Conservation (phyloP, 2,888 invertebrate genomes). For the Xylota segnis region DNA sequence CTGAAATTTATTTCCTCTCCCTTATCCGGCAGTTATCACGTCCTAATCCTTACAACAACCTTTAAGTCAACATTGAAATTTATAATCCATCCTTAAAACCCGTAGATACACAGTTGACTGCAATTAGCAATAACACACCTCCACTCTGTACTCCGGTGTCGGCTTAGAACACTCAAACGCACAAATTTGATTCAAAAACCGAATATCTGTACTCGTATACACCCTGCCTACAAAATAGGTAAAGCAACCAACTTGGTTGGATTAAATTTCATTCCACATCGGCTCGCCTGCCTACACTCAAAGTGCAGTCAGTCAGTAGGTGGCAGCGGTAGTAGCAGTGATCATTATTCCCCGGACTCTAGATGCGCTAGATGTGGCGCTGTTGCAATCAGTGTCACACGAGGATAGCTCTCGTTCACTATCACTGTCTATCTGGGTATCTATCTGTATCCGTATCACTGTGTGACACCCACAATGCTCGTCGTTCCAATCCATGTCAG, state of each 20-base stretch:
- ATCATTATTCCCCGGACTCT: constrained; percentile 34
- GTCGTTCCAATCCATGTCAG: constrained; percentile 45
- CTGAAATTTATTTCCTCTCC: too few species aligned
- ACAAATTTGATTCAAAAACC: constrained; percentile 37
- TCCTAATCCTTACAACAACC: too few species aligned
- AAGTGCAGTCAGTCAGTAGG: constrained; percentile 20
- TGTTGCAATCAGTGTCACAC: constrained; percentile 57
- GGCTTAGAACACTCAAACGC: constrained; percentile 53
- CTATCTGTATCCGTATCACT: constrained; percentile 29
- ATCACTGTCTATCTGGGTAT: constrained; percentile 18
- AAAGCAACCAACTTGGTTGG: constrained; percentile 42
- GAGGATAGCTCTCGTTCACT: constrained; percentile 31
- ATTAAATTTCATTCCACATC: constrained; percentile 49
- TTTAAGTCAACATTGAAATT: background rate
- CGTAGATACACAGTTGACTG: background rate
- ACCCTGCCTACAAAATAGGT: background rate
- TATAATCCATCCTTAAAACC: background rate
- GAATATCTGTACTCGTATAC: background rate
- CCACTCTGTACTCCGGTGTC: constrained; percentile 26
- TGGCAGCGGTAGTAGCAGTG: constrained; percentile 36
- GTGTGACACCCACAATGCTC: constrained; percentile 49
- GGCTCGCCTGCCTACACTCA: constrained; percentile 21
- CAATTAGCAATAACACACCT: constrained; percentile 47
- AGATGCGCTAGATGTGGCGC: constrained; percentile 36
- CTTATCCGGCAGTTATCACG: too few species aligned